Base-by-base conservation (phyloP, 2,797 vertebrate genomes). In the Malacoctenus gilli region DNA sequence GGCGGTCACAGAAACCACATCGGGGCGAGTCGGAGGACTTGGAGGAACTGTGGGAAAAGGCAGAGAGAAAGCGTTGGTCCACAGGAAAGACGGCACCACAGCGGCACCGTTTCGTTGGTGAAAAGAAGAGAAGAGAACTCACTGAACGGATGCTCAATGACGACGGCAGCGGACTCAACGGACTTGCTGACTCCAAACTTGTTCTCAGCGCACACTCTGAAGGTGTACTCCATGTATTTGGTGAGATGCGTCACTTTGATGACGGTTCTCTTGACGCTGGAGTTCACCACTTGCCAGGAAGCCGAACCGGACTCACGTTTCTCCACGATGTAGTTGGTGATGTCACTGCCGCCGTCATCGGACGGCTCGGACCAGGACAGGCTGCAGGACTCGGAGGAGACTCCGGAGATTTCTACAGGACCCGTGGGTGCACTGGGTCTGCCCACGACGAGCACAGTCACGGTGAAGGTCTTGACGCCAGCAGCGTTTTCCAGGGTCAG, bases 151-250 rank as follows among this genome's bases (percentile, higher is more conserved):
- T 99, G 97, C 61, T 99, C 96, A 79, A 97, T 97, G 58, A 97
- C 91, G 43, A 99, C 81, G 61, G 97, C 34, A 68, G 90, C 85
- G 41, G 96, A 96, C 89, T 99, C 97, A 10, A 94, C 56, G 30
- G 97, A 94, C 83, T 98, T 99, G 93, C 97, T 99, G 77, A 98
- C 96, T 60, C 97, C 97, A 77, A 95, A 99, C 89, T 96, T 95
- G 89, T 99, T 99, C 89, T 99, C 97, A 15, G 97, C 95, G 59
- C 95, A 96, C 62, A 99, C 92, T 67, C 96, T 94, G 92, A 99
- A 99, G 18, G 93, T 96, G 86, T 99, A 99, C 85, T 99, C 97
- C 94, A 96, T 96, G 68, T 99, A 99, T 87, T 99, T 99, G 50
- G 95, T 98, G 23, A 99, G 94, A 85, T 95, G 97, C 56, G 93